phyloP scores from a whole-genome alignment of 2,888 invertebrate species.

The Adineta ricciae region DNA sequence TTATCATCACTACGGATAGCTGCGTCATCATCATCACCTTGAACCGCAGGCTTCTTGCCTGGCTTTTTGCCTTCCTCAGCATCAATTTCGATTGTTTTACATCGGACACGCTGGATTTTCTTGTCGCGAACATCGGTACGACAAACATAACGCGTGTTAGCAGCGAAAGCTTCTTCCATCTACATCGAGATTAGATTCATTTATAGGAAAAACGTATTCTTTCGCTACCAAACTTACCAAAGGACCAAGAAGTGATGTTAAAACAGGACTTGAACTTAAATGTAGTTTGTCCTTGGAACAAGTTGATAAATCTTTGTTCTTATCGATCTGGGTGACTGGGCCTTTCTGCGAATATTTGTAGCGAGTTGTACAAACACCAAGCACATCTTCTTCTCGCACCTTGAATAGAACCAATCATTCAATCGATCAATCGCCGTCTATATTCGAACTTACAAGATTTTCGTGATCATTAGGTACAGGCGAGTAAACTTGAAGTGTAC shows the following conservation, averaged over 20 bases:
- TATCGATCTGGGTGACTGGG: neutral
- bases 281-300: slow-evolving; percentile 11
- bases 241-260: neutral
- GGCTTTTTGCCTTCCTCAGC: neutral
- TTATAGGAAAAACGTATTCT: too few relatives aligned
- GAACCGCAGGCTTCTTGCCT: too few relatives aligned
- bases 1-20: neutral
- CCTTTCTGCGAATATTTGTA: neutral
- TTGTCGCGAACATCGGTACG: neutral
- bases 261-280: slow-evolving; percentile 16
- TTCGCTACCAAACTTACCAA: neutral
- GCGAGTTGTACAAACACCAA: neutral
- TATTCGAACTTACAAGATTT: neutral
- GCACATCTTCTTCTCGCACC: slow-evolving; percentile 15
- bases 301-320: slow-evolving; percentile 3
- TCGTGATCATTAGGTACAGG: neutral
- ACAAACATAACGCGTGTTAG: neutral
- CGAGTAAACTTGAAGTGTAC: neutral
- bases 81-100: neutral
- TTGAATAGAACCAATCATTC: neutral
- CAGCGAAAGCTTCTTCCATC: neutral
- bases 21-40: neutral
- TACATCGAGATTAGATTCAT: neutral
- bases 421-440: too few relatives aligned
- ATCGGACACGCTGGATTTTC: neutral